A percentile compares a stretch with the other conserved stretches of the same genome.
phyloP scores from a whole-genome alignment of 1,140 invertebrate genomes.

The Drosophila auraria region DNA sequence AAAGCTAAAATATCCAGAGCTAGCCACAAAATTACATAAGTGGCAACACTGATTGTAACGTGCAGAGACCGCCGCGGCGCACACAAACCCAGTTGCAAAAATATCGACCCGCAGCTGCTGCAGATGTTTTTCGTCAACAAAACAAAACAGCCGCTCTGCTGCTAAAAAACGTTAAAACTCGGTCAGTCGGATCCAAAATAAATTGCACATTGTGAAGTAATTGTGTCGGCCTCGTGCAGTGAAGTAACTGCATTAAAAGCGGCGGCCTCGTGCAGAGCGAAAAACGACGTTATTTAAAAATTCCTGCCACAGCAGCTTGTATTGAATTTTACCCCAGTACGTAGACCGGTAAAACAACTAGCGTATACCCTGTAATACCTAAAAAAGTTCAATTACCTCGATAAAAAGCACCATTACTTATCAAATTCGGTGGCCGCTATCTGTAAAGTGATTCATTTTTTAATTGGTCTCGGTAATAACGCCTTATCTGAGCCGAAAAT shows the following conservation, averaged over 20 bases:
- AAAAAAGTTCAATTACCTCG: constrained; percentile 16
- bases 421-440: constrained; percentile 7
- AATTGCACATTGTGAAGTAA: constrained; percentile 23
- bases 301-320: constrained; percentile 10
- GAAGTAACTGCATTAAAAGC: constrained; percentile 29
- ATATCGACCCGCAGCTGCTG: constrained; percentile 37
- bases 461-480: constrained; percentile 11
- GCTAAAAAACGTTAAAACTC: constrained; percentile 26
- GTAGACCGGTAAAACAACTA: constrained; percentile 21
- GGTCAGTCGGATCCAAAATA: constrained; percentile 30
- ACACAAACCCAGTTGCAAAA: neutral
- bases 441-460: constrained; percentile 20
- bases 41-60: neutral
- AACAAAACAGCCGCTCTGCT: constrained; percentile 30
- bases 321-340: constrained; percentile 38
- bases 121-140: constrained; percentile 40
- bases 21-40: no score
- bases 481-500: constrained; percentile 10
- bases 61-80: constrained; percentile 6
- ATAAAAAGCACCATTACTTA: neutral
- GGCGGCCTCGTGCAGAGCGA: constrained; percentile 7
- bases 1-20: no score
- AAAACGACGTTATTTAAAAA: neutral
- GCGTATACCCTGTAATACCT: constrained; percentile 5
- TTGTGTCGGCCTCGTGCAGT: constrained; percentile 6